Base-by-base conservation (phyloP, 1,140 invertebrate species). In the Hypothenemus hampei region DNA sequence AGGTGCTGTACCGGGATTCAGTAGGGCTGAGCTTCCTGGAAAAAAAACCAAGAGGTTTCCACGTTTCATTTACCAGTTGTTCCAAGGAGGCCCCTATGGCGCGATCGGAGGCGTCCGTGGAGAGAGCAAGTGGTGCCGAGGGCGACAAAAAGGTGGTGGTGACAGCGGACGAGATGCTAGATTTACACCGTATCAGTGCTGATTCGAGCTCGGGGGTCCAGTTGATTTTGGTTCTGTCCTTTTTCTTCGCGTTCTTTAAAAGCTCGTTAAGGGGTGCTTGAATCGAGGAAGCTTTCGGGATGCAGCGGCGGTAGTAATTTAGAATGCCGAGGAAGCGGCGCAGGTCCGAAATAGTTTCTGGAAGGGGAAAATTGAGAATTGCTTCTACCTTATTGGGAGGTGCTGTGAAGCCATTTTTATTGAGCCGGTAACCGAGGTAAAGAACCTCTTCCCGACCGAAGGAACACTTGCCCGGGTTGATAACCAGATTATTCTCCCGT, bases 11-110 rank as follows among this genome's bases (percentile, higher is more conserved):
- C n/a, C n/a, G n/a, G n/a, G n/a, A n/a, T n/a, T n/a, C n/a, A n/a
- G n/a, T n/a, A n/a, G n/a, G n/a, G n/a, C n/a, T n/a, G n/a, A n/a
- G n/a, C n/a, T 67, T 69, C 41, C 61, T 67, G 5, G 64, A 69
- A 45, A 70, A 73, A 53, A 74, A 76, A 8, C 50, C 68, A 0
- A 75, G 51, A 7, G 72, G 73, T 57, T 66, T 44, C n/a, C n/a
- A n/a, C n/a, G n/a, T n/a, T n/a, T n/a, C n/a, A n/a, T n/a, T n/a
- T n/a, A n/a, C n/a, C n/a, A n/a, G 58, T 63, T 65, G 3, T 48
- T 10, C 3, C 13, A 8, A 6, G 47, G 16, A n/a, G n/a, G n/a
- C n/a, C n/a, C 35, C 15, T 7, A 37, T 16, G 11, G 35, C 35
- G 1, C n/a, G 16, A 37, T 37, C 35, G 2, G 35, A 37, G 1